Evolutionary conservation across 2,797 vertebrate species (phyloP).

Genomic region (Enoplosus armatus): DNA sequence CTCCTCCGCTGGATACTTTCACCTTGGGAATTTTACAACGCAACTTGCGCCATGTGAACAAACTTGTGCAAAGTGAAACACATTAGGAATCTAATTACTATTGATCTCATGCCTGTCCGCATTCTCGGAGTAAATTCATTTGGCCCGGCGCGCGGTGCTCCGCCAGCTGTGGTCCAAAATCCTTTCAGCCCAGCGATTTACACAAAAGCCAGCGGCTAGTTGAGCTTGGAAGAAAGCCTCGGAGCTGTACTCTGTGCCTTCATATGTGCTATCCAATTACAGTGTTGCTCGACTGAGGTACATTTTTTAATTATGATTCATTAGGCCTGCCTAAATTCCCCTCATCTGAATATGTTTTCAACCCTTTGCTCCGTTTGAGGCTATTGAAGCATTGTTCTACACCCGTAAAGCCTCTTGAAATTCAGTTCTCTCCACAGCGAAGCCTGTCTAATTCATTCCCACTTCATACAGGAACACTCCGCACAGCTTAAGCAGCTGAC

Average conservation of each 20-base stretch:
- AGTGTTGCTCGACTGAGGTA: conserved; percentile 4
- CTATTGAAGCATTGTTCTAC: conserved; percentile 24
- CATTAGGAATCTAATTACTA: conserved; percentile 61
- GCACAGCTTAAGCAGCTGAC: conserved; percentile 22
- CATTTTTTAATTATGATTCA: conserved; percentile 46
- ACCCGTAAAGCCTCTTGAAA: conserved; percentile 29
- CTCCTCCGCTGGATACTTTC: neutral
- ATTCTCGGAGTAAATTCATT: conserved; percentile 47
- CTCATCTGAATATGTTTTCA: conserved; percentile 38
- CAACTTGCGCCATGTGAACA: conserved; percentile 44
- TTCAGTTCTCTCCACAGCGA: conserved; percentile 17
- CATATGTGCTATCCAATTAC: conserved; percentile 23
- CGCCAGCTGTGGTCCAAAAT: conserved; percentile 43
- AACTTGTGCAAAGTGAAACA: conserved; percentile 56
- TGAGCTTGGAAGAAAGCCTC: conserved; percentile 22
- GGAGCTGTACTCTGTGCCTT: neutral
- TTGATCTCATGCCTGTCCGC: conserved; percentile 57
- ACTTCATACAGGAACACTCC: conserved; percentile 38
- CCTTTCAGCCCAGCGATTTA: conserved; percentile 34
- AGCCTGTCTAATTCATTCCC: conserved; percentile 46
- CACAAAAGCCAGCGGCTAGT: conserved; percentile 24
- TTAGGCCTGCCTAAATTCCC: conserved; percentile 26
- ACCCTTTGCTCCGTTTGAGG: neutral
- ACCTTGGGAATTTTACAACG: conserved; percentile 38
- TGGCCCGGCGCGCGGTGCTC: conserved; percentile 9